Percentiles rank a stretch among this genome's conserved stretches.
These are phyloP conservation scores for Anarsia innoxiella DNA, from an alignment of 2,888 invertebrate genomes.

Conservation along the genomic window DNA sequence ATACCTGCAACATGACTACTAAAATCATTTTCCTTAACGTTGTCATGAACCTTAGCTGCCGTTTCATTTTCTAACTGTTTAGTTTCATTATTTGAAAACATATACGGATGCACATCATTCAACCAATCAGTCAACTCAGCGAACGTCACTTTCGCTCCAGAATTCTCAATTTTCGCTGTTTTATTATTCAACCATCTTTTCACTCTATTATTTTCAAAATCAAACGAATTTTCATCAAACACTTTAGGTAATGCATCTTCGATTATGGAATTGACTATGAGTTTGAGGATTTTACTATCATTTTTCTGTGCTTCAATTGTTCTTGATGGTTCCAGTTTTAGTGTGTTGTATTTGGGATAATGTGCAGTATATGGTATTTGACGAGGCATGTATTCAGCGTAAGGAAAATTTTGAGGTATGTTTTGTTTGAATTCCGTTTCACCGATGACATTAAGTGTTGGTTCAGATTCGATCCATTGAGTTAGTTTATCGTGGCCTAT, in stretches of 20 bases:
- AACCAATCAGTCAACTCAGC: constrained; percentile 6
- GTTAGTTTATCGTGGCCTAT: constrained; percentile 22
- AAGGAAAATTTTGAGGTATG: too few species aligned
- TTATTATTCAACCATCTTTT: not conserved
- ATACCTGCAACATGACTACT: too few species aligned
- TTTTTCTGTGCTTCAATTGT: not conserved
- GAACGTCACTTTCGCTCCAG: too few species aligned
- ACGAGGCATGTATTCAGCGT: too few species aligned
- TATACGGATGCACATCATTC: not conserved
- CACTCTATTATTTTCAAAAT: constrained; percentile 7
- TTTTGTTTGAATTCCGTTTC: not conserved
- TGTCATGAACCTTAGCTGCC: too few species aligned
- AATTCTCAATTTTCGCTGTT: not conserved
- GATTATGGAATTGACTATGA: constrained; percentile 3
- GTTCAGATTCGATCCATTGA: constrained; percentile 30
- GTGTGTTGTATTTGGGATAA: too few species aligned
- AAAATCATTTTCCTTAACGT: too few species aligned
- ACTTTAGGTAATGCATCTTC: constrained; percentile 2
- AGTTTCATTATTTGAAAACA: too few species aligned
- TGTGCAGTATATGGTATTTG: too few species aligned
- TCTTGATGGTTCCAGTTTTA: not conserved
- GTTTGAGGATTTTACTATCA: not conserved
- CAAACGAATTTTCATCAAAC: constrained; percentile 10
- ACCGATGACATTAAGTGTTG: not conserved
- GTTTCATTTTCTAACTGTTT: too few species aligned